Evolutionary conservation across 2,888 invertebrate genomes (phyloP).

Genomic region (Crioceris asparagi): DNA sequence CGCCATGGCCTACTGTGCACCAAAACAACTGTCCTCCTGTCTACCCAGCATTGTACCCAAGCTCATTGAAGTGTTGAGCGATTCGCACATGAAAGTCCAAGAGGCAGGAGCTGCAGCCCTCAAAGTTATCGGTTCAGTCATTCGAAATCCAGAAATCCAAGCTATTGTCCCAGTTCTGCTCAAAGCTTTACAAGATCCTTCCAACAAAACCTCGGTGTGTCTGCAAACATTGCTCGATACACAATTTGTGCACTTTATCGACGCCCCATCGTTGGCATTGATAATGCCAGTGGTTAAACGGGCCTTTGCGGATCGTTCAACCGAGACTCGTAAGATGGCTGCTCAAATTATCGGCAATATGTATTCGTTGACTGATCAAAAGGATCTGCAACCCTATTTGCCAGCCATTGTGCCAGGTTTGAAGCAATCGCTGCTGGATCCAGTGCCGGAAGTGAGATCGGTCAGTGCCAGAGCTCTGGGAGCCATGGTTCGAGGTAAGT

Average conservation of each 20-base stretch:
- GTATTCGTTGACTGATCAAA: slow-evolving; percentile 98
- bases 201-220: slow-evolving; percentile 85
- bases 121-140: slow-evolving; percentile 93
- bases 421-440: slow-evolving; percentile 91
- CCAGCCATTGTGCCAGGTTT: slow-evolving; percentile 94
- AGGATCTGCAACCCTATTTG: slow-evolving; percentile 92
- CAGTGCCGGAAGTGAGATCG: slow-evolving; percentile 94
- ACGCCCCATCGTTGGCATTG: slow-evolving; percentile 94
- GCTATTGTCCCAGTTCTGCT: slow-evolving; percentile 80
- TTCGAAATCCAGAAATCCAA: slow-evolving; percentile 97
- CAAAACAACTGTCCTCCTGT: slow-evolving; percentile 95
- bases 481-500: slow-evolving; percentile 77
- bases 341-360: slow-evolving; percentile 99
- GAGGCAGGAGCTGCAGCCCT: slow-evolving; percentile 94
- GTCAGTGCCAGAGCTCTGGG: slow-evolving; percentile 94
- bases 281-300: slow-evolving; percentile 99
- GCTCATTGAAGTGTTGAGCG: slow-evolving; percentile 90
- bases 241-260: slow-evolving; percentile 98
- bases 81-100: slow-evolving; percentile 92
- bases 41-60: slow-evolving; percentile 97
- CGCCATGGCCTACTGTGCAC: slow-evolving; percentile 98
- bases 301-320: slow-evolving; percentile 93
- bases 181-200: slow-evolving; percentile 91
- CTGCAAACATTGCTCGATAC: slow-evolving; percentile 90
- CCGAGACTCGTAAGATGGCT: slow-evolving; percentile 98